These are phyloP conservation scores for Burhinus oedicnemus DNA, from an alignment of 2,113 vertebrate species.

Conservation along the genomic window DNA sequence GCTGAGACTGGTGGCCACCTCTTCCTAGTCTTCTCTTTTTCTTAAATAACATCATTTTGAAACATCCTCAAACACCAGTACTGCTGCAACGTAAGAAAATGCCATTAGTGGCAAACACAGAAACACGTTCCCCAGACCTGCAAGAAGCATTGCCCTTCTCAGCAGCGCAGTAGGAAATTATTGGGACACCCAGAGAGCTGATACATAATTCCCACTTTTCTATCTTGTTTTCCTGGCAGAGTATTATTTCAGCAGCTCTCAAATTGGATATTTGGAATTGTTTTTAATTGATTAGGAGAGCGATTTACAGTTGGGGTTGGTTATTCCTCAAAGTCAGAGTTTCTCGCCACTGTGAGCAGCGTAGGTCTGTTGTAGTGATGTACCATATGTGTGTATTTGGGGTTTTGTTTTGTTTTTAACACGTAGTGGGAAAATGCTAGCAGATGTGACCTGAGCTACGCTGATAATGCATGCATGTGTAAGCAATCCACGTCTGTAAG, in stretches of 20 bases:
- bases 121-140: neutral
- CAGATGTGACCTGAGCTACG: neutral
- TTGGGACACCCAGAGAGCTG: neutral
- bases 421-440: neutral
- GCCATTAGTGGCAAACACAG: neutral
- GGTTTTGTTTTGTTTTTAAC: neutral
- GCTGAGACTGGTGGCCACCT: no score
- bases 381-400: neutral
- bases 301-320: neutral
- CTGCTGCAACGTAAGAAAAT: neutral
- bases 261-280: neutral
- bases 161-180: neutral
- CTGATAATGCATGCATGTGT: neutral
- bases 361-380: neutral
- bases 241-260: neutral
- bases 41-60: neutral
- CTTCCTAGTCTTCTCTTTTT: neutral
- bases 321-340: constrained; percentile 9
- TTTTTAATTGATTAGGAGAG: neutral
- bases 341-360: neutral
- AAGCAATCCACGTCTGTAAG: no score
- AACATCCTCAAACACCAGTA: neutral
- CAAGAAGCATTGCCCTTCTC: neutral
- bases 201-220: neutral
- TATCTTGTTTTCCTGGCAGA: neutral